Evolutionary conservation across 2,113 vertebrate genomes (phyloP), one percentile per base, ranked within the genome.

Genomic region (Pimephales promelas): DNA sequence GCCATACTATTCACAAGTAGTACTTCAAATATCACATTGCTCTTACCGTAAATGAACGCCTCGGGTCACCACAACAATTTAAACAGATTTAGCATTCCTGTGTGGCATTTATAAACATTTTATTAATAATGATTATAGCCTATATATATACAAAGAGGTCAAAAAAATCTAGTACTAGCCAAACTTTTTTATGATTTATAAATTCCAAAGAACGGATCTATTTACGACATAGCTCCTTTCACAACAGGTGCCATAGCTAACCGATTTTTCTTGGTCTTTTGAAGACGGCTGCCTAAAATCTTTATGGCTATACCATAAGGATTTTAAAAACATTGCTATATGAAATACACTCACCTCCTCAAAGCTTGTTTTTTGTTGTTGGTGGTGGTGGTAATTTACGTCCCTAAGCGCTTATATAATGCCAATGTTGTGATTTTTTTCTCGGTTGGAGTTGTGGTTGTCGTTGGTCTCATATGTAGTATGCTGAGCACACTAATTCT

Each of bases 341-440:
- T 24, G 7, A 61, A 76, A 68, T 57, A 36, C 34, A 34, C 80
- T 84, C 83, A 87, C 86, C 86, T 87, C 49, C 81, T 71, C 45
- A 72, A 82, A 83, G 56, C 70, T 52, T 26, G 43, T 72, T 74
- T 73, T 61, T 68, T 78, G 45, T 34, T 40, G 7, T 40, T 8
- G 36, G 7, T 40, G 36, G 2, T 40, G 40, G 7, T 34, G n/a
- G n/a, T n/a, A 56, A 76, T 76, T 59, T 64, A 82, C 52, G 68
- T 59, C 56, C 81, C 64, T 34, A 66, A 57, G 49, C 40, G 49
- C 9, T 71, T 74, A 56, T 43, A 66, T n/a, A n/a, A 82, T 64
- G 34, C 43, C 62, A 56, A 47, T 85, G 54, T 71, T 54, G 61
- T 26, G 45, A 54, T 20, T 1, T 40, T 2, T 34, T 22, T n/a